phyloP scores from a whole-genome alignment of 2,113 vertebrate genomes.

The Mobula birostris region DNA sequence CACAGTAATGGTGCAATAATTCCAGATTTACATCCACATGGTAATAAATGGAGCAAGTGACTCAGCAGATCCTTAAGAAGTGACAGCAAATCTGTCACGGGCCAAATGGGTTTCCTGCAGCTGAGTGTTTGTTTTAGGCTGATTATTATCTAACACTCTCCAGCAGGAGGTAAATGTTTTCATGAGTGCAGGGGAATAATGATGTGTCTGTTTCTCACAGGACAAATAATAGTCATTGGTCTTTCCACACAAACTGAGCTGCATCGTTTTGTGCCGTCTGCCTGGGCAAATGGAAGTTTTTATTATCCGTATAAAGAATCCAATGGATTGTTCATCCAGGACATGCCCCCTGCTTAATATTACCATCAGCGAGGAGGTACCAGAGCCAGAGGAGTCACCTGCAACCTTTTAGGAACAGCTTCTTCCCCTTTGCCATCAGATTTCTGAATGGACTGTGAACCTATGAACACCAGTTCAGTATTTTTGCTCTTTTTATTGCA shows the following conservation, averaged over 20 bases:
- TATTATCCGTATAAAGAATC: background rate
- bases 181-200: constrained; percentile 25
- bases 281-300: background rate
- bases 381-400: no score
- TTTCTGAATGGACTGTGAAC: no score
- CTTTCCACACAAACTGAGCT: background rate
- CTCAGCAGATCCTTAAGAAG: background rate
- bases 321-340: background rate
- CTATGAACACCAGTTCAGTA: no score
- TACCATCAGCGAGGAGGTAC: no score
- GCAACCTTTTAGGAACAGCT: no score
- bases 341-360: no score
- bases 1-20: background rate
- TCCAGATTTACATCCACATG: background rate
- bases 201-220: constrained; percentile 28
- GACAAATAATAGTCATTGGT: constrained; percentile 19
- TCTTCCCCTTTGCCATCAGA: no score
- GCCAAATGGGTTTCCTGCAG: constrained; percentile 55
- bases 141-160: constrained; percentile 73
- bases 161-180: constrained; percentile 74
- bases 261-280: background rate
- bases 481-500: no score
- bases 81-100: constrained; percentile 35
- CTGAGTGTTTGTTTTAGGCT: constrained; percentile 68
- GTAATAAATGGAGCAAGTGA: constrained; percentile 19